Evolutionary conservation across 2,113 vertebrate genomes (phyloP).

Genomic region (Spilogale gracilis): DNA sequence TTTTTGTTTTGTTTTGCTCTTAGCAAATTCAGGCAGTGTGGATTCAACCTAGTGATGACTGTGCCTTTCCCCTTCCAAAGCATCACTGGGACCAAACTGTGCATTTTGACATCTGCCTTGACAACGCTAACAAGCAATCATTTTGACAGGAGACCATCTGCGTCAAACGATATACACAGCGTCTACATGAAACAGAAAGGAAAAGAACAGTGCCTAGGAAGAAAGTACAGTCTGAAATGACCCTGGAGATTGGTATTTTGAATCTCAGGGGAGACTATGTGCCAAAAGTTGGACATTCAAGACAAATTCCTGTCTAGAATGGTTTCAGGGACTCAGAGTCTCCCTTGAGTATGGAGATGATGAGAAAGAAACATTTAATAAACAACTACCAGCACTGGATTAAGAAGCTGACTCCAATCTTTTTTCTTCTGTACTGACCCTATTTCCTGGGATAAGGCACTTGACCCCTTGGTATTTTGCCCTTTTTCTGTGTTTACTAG

Average conservation of each 20-base stretch:
- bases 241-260: conserved; percentile 58
- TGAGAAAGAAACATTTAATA: conserved; percentile 7
- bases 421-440: not conserved
- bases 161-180: conserved; percentile 65
- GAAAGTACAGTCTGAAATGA: conserved; percentile 53
- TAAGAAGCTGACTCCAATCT: not conserved
- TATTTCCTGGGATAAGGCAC: not conserved
- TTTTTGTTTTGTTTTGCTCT: conserved; percentile 75
- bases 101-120: conserved; percentile 78
- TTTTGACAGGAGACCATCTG: conserved; percentile 83
- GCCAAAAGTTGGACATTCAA: conserved; percentile 53
- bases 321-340: conserved; percentile 44
- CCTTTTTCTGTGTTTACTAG: conserved; percentile 14
- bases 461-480: conserved; percentile 1
- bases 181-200: conserved; percentile 70
- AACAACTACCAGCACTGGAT: conserved; percentile 26
- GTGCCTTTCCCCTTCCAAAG: conserved; percentile 68
- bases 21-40: conserved; percentile 56
- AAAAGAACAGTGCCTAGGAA: conserved; percentile 34
- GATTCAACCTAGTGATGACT: conserved; percentile 57
- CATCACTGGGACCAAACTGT: conserved; percentile 67
- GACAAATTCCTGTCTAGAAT: conserved; percentile 48
- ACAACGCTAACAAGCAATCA: conserved; percentile 58
- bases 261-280: conserved; percentile 34
- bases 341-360: conserved; percentile 36